These are phyloP conservation scores for Cephus pygmeus DNA, from an alignment of 2,888 invertebrate genomes.

Conservation along the genomic window DNA sequence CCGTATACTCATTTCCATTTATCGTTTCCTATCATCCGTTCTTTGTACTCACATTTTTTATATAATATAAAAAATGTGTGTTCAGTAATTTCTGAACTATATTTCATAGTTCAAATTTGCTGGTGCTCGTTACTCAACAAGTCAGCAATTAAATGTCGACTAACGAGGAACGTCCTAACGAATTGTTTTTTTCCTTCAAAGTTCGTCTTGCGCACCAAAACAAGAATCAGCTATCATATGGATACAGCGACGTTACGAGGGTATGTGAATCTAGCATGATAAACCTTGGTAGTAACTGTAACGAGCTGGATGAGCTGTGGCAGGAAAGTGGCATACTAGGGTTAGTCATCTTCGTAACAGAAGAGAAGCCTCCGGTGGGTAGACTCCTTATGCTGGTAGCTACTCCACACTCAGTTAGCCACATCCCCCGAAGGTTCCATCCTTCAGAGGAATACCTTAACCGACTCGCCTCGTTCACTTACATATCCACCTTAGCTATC, in stretches of 20 bases:
- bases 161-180: slow-evolving; percentile 32
- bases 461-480: neutral
- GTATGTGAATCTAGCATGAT: slow-evolving; percentile 29
- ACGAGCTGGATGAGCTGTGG: slow-evolving; percentile 49
- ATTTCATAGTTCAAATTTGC: neutral
- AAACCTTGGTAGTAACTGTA: slow-evolving; percentile 45
- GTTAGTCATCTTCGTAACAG: neutral
- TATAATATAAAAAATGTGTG: neutral
- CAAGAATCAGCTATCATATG: neutral
- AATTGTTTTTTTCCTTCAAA: slow-evolving; percentile 28
- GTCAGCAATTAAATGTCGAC: slow-evolving; percentile 14
- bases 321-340: slow-evolving; percentile 10
- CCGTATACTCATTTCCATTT: neutral
- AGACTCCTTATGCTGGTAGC: neutral
- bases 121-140: neutral
- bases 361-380: neutral
- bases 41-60: neutral
- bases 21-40: neutral
- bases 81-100: neutral
- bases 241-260: neutral
- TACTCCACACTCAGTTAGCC: neutral
- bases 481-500: neutral
- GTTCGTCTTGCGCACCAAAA: slow-evolving; percentile 8
- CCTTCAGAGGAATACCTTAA: neutral
- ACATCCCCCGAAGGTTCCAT: neutral